Conservation (phyloP, 2,797 vertebrate genomes). For the Gastrophryne carolinensis region DNA sequence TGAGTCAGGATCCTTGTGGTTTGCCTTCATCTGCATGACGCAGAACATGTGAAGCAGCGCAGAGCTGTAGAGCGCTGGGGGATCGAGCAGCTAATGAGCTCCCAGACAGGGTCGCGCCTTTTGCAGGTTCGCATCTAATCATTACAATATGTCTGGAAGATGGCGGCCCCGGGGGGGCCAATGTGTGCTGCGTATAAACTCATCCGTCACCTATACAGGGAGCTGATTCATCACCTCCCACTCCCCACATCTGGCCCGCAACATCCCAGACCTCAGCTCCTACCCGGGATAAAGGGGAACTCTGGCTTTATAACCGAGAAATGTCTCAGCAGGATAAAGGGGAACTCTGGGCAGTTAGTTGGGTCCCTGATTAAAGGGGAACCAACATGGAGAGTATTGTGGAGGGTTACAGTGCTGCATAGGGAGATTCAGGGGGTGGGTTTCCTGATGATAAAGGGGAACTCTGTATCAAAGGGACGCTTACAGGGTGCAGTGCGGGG, state of each 20-base stretch:
- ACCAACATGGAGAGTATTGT: not conserved
- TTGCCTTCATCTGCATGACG: not conserved
- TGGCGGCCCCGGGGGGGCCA: not conserved
- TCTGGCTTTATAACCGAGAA: too few relatives aligned
- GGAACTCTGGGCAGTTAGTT: not conserved
- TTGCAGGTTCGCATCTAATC: too few relatives aligned
- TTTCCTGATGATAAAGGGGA: too few relatives aligned
- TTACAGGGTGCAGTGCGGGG: too few relatives aligned
- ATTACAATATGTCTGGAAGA: not conserved
- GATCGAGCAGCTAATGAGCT: too few relatives aligned
- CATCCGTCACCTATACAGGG: not conserved
- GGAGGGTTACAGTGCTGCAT: too few relatives aligned
- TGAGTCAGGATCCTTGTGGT: too few relatives aligned
- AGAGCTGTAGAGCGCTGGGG: too few relatives aligned
- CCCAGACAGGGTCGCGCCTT: too few relatives aligned
- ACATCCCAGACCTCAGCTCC: not conserved
- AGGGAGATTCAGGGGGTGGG: too few relatives aligned
- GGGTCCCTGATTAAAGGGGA: not conserved
- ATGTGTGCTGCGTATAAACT: not conserved
- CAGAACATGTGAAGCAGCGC: not conserved
- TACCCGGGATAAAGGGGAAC: not conserved
- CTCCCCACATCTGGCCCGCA: slow-evolving; percentile 14
- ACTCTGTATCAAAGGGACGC: too few relatives aligned
- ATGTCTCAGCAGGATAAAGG: not conserved
- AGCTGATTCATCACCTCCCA: slow-evolving; percentile 31